Evolutionary conservation across 2,797 vertebrate genomes (phyloP).

Genomic region (Sparidentex hasta): DNA sequence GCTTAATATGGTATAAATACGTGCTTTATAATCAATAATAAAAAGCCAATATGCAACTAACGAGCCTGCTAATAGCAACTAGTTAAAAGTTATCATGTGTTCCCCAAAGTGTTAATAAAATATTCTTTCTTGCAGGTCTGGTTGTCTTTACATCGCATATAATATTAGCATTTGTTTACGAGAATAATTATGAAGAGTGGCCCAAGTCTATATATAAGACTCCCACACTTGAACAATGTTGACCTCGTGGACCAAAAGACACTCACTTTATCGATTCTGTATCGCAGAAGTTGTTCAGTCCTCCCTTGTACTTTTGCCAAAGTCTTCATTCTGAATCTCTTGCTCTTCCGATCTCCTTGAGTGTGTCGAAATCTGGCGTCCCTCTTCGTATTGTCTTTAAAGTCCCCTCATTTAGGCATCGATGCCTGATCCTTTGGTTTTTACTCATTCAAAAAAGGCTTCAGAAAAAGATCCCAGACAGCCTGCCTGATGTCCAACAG

Average conservation of each 20-base stretch:
- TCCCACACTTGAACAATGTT: constrained; percentile 77
- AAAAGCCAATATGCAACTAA: too few relatives aligned
- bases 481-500: constrained; percentile 12
- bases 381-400: constrained; percentile 5
- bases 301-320: constrained; percentile 77
- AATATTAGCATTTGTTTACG: background rate
- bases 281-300: constrained; percentile 83
- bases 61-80: too few relatives aligned
- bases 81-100: too few relatives aligned
- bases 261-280: constrained; percentile 85
- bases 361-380: constrained; percentile 6
- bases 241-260: constrained; percentile 76
- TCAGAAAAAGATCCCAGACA: constrained; percentile 15
- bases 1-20: too few relatives aligned
- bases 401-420: background rate
- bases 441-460: background rate
- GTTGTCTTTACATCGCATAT: background rate
- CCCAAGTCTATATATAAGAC: background rate
- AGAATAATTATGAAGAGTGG: background rate
- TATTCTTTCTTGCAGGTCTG: background rate
- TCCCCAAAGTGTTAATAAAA: too few relatives aligned
- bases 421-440: background rate
- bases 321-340: constrained; percentile 79
- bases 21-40: too few relatives aligned
- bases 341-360: background rate